A percentile compares a stretch with the other conserved stretches of the same genome.
Conservation (phyloP, 2,888 invertebrate genomes). For the Hesperia comma region DNA sequence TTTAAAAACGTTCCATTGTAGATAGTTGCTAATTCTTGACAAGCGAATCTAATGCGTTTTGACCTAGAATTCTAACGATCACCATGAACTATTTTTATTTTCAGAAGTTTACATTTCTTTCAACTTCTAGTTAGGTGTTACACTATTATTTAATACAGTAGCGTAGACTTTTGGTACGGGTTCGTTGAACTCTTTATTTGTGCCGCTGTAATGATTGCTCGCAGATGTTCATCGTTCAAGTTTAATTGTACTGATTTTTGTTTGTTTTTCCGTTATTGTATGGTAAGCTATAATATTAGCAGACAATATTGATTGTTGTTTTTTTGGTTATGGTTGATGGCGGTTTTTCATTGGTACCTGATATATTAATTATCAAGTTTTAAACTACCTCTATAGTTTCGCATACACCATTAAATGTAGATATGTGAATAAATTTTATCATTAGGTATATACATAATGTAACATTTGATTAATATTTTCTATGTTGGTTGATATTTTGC, state of each 20-base stretch:
- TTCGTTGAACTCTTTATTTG: conserved; percentile 63
- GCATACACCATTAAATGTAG: no score
- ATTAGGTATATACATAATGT: no score
- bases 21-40: conserved; percentile 9
- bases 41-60: conserved; percentile 12
- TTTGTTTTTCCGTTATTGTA: conserved; percentile 26
- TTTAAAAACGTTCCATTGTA: neutral
- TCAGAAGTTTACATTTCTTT: conserved; percentile 15
- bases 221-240: conserved; percentile 60
- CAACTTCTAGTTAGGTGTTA: conserved; percentile 15
- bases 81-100: conserved; percentile 8
- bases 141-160: conserved; percentile 44
- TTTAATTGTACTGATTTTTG: conserved; percentile 32
- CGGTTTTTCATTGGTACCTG: neutral
- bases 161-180: conserved; percentile 52
- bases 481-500: no score
- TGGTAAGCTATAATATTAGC: conserved; percentile 17
- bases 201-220: conserved; percentile 55
- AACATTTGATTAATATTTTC: neutral
- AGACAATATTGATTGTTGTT: conserved; percentile 9
- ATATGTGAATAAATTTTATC: no score
- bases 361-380: neutral
- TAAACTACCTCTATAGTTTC: neutral
- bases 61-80: conserved; percentile 15
- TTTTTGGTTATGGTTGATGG: neutral